Conservation (phyloP, 2,113 vertebrate genomes). For the Dryoscopus gambensis region DNA sequence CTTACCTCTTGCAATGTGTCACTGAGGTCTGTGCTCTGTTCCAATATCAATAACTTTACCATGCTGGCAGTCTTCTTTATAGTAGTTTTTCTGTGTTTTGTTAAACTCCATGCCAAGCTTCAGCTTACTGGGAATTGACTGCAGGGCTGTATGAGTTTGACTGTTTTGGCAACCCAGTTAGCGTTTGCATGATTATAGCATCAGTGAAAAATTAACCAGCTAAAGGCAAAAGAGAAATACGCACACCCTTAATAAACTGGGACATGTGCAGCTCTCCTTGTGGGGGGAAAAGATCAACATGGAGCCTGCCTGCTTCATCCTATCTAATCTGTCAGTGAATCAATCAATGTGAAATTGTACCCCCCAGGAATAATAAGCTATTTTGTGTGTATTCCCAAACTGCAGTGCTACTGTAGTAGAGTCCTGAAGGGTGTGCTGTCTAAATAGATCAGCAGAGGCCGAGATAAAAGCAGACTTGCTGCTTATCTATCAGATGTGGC, state of each 20-base stretch:
- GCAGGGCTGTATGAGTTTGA: background rate
- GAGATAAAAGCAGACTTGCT: background rate
- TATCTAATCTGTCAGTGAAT: background rate
- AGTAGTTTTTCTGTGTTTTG: background rate
- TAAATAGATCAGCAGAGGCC: background rate
- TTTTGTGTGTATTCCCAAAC: background rate
- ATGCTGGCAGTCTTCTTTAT: background rate
- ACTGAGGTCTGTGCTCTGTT: background rate
- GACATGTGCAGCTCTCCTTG: background rate
- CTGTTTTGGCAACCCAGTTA: background rate
- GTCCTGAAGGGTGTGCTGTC: background rate
- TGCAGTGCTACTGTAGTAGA: background rate
- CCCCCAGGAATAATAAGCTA: background rate
- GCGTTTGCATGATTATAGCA: background rate
- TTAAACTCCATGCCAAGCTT: background rate
- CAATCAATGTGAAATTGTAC: background rate
- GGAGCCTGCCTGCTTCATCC: background rate
- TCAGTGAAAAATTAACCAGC: background rate
- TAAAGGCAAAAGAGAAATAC: background rate
- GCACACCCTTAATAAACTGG: background rate
- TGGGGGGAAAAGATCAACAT: accelerated
- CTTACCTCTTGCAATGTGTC: background rate
- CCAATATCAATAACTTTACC: background rate
- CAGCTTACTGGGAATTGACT: background rate
- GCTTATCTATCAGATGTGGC: background rate